A percentile compares a stretch with the other conserved stretches of the same genome.
phyloP scores from a whole-genome alignment of 2,113 vertebrate genomes.

The Rafetus swinhoei region DNA sequence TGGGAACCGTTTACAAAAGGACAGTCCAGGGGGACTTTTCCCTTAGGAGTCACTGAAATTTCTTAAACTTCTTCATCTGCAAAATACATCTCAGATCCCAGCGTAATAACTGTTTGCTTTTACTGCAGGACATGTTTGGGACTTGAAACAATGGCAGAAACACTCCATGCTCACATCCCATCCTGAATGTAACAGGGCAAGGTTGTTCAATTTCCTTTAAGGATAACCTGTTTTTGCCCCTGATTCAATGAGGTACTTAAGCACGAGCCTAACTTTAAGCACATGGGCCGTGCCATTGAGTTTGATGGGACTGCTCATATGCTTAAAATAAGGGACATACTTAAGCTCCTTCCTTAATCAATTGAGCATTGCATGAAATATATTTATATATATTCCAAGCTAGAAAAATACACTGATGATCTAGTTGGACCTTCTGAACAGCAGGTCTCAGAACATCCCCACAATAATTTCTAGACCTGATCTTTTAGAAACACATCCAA shows the following conservation, averaged over 20 bases:
- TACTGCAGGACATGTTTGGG: constrained; percentile 10
- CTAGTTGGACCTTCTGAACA: neutral
- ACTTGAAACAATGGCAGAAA: neutral
- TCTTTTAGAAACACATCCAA: neutral
- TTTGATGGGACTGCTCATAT: neutral
- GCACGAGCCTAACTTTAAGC: accelerated
- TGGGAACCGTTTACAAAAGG: constrained; percentile 46
- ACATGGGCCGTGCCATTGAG: neutral
- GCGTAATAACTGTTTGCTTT: constrained; percentile 8
- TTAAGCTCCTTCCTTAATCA: neutral
- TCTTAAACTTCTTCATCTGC: neutral
- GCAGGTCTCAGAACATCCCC: neutral
- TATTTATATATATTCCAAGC: neutral
- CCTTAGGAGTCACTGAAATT: neutral
- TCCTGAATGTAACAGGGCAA: neutral
- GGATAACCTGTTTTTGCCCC: neutral
- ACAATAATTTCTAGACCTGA: neutral
- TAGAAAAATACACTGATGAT: neutral
- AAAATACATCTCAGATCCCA: constrained; percentile 16
- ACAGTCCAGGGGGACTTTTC: accelerated
- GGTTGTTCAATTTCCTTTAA: neutral
- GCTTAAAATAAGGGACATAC: neutral
- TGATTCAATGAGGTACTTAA: neutral
- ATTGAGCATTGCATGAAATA: neutral
- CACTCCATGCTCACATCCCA: neutral